A percentile compares a stretch with the other conserved stretches of the same genome.
Evolutionary conservation across 2,797 vertebrate species (phyloP).

Genomic region (Sebastes trivittatus): DNA sequence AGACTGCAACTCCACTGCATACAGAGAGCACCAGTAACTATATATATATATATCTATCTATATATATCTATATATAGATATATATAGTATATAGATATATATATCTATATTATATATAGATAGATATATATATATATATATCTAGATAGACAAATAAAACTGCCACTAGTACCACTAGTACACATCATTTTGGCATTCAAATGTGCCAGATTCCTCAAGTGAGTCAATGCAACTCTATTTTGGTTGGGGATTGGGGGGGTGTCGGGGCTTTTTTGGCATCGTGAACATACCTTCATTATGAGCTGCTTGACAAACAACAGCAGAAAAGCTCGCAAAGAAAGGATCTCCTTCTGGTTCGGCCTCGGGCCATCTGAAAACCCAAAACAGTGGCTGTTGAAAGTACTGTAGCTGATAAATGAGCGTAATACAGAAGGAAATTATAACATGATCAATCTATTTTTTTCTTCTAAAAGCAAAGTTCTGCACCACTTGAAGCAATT

Average conservation of each 20-base stretch:
- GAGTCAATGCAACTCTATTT: not conserved
- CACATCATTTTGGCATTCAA: not conserved
- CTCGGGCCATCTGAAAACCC: slow-evolving; percentile 89
- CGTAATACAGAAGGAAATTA: not conserved
- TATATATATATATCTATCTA: too few species aligned
- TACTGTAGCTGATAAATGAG: not conserved
- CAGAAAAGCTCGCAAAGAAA: slow-evolving; percentile 92
- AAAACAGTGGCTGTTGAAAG: slow-evolving; percentile 4
- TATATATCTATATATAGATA: too few species aligned
- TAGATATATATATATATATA: not conserved
- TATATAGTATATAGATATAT: too few species aligned
- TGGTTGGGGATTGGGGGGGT: not conserved
- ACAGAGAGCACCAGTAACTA: not conserved
- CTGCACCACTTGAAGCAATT: not conserved
- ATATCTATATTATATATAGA: too few species aligned
- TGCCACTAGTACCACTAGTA: not conserved
- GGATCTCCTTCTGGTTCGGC: slow-evolving; percentile 92
- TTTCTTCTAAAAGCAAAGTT: not conserved
- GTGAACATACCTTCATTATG: slow-evolving; percentile 91
- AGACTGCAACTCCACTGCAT: not conserved
- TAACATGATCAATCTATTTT: not conserved
- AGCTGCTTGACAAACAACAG: slow-evolving; percentile 96
- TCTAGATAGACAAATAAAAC: not conserved
- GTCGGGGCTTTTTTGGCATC: too few species aligned
- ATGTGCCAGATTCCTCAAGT: not conserved